Evolutionary conservation across 2,888 invertebrate species (phyloP).

Genomic region (Temnothorax rugatulus): DNA sequence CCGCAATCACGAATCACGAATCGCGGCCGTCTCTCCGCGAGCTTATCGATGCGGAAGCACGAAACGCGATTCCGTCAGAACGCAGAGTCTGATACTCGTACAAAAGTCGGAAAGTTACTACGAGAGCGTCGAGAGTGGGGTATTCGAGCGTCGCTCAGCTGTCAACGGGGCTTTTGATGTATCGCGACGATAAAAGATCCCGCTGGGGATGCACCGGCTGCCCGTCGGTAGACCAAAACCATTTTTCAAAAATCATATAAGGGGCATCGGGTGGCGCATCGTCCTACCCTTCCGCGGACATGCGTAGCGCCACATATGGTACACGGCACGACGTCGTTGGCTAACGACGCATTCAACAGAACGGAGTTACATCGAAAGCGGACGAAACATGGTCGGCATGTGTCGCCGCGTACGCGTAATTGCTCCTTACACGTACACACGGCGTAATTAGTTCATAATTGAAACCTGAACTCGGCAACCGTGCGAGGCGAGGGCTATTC

Average conservation of each 20-base stretch:
- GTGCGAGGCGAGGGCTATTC: constrained; percentile 29
- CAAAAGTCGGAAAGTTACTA: neutral
- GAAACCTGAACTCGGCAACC: constrained; percentile 71
- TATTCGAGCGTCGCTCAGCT: constrained; percentile 19
- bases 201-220: constrained; percentile 28
- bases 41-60: constrained; percentile 63
- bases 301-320: constrained; percentile 80
- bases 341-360: constrained; percentile 72
- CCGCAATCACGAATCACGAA: constrained; percentile 44
- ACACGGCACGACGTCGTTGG: constrained; percentile 73
- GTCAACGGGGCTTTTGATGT: constrained; percentile 4
- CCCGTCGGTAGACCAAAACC: constrained; percentile 47
- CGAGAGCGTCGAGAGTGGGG: too few species aligned
- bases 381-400: constrained; percentile 79
- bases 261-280: neutral
- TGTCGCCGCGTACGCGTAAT: constrained; percentile 79
- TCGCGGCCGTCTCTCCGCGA: constrained; percentile 19
- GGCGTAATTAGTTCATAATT: constrained; percentile 83
- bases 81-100: neutral
- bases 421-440: constrained; percentile 74
- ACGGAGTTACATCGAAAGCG: constrained; percentile 50
- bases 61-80: constrained; percentile 24
- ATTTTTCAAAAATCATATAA: constrained; percentile 57
- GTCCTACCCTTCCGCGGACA: constrained; percentile 61
- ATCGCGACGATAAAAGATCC: constrained; percentile 19